Conservation (phyloP, 64 coral and sea anemone genomes). For the Catalaphyllia jardinei region DNA sequence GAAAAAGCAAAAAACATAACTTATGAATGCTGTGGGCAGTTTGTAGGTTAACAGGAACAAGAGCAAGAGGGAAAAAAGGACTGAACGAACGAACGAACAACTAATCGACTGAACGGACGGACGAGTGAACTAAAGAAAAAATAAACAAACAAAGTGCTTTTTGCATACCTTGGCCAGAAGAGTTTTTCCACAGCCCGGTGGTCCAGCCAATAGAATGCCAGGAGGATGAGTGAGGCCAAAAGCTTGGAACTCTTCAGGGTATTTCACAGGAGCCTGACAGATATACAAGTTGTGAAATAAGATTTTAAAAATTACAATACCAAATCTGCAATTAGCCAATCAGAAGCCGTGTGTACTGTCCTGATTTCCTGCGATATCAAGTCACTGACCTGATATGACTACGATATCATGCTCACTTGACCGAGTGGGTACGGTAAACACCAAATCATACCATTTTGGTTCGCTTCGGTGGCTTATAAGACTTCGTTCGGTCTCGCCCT, state of each 20-base stretch:
- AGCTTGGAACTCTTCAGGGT: conserved; percentile 86
- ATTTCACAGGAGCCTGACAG: conserved; percentile 86
- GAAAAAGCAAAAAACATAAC: conserved; percentile 2
- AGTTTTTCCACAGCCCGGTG: conserved; percentile 97
- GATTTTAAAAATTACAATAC: not conserved
- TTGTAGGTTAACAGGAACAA: too few relatives aligned
- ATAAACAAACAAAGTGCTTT: too few relatives aligned
- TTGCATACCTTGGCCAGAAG: conserved; percentile 84
- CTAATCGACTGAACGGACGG: too few relatives aligned
- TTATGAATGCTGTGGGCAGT: not conserved
- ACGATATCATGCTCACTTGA: too few relatives aligned
- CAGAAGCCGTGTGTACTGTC: not conserved
- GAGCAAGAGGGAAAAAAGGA: too few relatives aligned
- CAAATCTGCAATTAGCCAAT: not conserved
- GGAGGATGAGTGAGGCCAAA: conserved; percentile 93
- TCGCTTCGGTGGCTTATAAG: too few relatives aligned
- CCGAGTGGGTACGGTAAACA: too few relatives aligned
- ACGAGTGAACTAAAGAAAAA: not conserved
- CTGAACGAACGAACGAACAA: not conserved
- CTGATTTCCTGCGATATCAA: too few relatives aligned
- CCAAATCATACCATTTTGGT: too few relatives aligned
- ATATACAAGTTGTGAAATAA: not conserved
- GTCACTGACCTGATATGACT: too few relatives aligned
- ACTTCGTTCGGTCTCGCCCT: too few relatives aligned
- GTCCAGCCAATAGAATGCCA: conserved; percentile 96